Conservation (phyloP, 2,888 invertebrate species). For the Nasonovia ribisnigri region DNA sequence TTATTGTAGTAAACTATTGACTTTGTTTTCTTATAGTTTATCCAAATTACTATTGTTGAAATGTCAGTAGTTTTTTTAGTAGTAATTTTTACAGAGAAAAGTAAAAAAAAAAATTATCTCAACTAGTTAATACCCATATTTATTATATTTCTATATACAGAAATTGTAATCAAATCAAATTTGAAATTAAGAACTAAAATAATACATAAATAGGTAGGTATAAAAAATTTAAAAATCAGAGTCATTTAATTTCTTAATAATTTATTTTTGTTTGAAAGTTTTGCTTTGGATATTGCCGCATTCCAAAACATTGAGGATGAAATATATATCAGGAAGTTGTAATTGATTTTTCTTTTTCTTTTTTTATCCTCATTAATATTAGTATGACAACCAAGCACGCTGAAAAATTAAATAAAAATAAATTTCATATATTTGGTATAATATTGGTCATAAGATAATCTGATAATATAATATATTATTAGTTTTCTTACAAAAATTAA, state of each 20-base stretch:
- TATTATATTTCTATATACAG: neutral
- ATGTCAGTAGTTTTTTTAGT: no score
- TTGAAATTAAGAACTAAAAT: neutral
- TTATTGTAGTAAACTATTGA: no score
- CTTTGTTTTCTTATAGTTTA: no score
- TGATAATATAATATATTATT: neutral
- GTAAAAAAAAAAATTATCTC: neutral
- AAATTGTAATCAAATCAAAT: neutral
- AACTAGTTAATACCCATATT: neutral
- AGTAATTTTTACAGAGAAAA: neutral
- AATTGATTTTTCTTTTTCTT: neutral
- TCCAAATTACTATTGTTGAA: no score
- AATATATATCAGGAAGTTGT: neutral
- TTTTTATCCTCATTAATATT: constrained; percentile 8
- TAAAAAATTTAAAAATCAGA: neutral
- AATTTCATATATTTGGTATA: neutral
- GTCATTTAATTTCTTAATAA: neutral
- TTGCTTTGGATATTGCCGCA: neutral
- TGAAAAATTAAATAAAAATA: constrained; percentile 12
- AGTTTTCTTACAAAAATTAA: constrained; percentile 32
- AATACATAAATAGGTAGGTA: constrained; percentile 2
- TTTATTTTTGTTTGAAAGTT: neutral
- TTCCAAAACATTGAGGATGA: neutral
- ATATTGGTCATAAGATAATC: no score
- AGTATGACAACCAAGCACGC: constrained; percentile 1